phyloP scores from a whole-genome alignment of 2,113 vertebrate species.

The Lepus europaeus region DNA sequence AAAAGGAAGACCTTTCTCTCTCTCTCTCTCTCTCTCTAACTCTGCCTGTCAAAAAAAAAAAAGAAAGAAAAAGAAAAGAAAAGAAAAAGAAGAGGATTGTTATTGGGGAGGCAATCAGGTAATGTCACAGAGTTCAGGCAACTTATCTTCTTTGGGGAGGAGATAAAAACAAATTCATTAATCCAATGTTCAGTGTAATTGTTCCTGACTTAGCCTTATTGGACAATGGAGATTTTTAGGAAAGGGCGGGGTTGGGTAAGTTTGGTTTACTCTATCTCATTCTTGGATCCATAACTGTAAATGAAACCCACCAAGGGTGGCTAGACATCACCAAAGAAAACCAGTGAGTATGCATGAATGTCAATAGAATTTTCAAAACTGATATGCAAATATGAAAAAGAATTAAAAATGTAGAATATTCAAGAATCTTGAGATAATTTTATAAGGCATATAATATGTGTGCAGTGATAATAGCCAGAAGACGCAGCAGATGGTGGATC shows the following conservation, averaged over 20 bases:
- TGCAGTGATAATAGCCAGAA: not conserved
- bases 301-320: not conserved
- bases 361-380: not conserved
- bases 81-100: not conserved
- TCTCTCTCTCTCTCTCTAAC: no score
- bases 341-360: not conserved
- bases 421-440: not conserved
- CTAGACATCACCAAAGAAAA: not conserved
- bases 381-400: not conserved
- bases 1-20: no score
- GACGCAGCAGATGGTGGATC: not conserved
- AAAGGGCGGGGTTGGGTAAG: not conserved
- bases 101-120: not conserved
- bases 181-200: not conserved
- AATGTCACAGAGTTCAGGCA: not conserved
- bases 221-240: not conserved
- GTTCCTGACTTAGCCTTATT: not conserved
- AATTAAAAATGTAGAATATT: not conserved
- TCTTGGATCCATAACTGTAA: not conserved
- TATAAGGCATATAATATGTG: not conserved
- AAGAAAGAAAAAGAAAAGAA: not conserved
- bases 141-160: not conserved
- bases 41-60: no score
- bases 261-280: not conserved
- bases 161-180: not conserved